Evolutionary conservation across 2,797 vertebrate species (phyloP).

Genomic region (Darevskia nairensis): DNA sequence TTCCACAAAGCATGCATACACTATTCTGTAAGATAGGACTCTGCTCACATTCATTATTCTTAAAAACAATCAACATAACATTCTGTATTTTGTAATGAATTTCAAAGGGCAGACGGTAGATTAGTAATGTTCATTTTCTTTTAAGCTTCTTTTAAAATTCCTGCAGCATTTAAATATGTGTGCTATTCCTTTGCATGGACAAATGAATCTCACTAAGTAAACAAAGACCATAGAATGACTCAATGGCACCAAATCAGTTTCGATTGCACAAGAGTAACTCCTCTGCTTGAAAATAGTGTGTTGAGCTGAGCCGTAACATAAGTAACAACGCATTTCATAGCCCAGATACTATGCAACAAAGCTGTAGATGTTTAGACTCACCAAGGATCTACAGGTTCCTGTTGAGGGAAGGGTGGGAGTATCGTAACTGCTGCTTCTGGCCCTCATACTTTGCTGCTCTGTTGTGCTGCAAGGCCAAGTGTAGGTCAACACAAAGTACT

Average conservation of each 20-base stretch:
- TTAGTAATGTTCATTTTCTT: background rate
- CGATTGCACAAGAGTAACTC: background rate
- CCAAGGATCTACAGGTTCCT: no score
- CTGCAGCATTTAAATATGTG: background rate
- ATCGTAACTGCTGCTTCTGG: no score
- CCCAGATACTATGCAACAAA: background rate
- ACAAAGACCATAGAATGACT: background rate
- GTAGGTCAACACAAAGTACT: no score
- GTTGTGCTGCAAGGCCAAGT: no score
- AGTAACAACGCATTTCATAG: background rate
- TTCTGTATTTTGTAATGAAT: no score
- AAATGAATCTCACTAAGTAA: background rate
- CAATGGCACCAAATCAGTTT: background rate
- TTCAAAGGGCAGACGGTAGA: background rate
- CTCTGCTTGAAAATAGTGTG: background rate
- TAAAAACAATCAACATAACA: slow-evolving; percentile 30
- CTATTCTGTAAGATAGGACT: slow-evolving; percentile 36
- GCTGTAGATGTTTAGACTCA: background rate
- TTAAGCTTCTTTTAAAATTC: background rate
- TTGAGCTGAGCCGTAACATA: background rate
- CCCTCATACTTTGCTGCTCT: no score
- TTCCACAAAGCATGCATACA: slow-evolving; percentile 16
- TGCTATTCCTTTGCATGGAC: background rate
- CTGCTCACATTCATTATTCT: slow-evolving; percentile 41
- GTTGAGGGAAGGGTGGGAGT: no score